phyloP scores from a whole-genome alignment of 1,140 invertebrate genomes.

The Hydropsyche tenuis region DNA sequence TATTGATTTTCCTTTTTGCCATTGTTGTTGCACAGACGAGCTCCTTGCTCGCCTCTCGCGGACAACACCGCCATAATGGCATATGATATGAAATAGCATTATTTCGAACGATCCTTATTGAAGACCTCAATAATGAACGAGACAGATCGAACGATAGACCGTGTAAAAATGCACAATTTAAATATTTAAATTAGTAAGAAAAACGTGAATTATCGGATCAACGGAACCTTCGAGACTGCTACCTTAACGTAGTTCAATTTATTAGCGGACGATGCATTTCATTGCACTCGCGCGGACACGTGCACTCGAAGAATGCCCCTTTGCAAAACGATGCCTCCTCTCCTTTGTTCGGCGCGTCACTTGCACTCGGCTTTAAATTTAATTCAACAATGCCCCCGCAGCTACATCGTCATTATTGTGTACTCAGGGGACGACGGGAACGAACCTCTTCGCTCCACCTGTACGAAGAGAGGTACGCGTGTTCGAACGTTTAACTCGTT shows the following conservation, averaged over 20 bases:
- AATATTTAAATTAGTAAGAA: too few relatives aligned
- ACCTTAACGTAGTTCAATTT: too few relatives aligned
- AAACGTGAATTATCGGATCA: too few relatives aligned
- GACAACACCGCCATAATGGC: too few relatives aligned
- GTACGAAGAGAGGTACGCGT: background rate
- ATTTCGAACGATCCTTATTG: too few relatives aligned
- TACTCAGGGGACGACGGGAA: background rate
- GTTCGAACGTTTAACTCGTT: background rate
- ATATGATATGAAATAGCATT: too few relatives aligned
- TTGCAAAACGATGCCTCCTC: background rate
- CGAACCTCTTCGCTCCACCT: background rate
- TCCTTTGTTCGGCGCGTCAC: slow-evolving; percentile 12
- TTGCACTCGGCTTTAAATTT: slow-evolving; percentile 17
- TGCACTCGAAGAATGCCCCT: background rate
- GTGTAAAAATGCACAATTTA: too few relatives aligned
- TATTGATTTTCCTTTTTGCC: slow-evolving; percentile 21
- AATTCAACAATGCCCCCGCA: slow-evolving; percentile 16
- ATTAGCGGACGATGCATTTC: background rate
- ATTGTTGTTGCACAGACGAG: background rate
- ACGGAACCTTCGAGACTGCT: too few relatives aligned
- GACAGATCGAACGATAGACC: too few relatives aligned
- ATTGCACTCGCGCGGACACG: background rate
- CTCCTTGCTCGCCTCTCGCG: too few relatives aligned
- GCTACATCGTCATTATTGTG: slow-evolving; percentile 13
- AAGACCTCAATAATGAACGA: too few relatives aligned